Percentiles rank a stretch among this genome's conserved stretches.
Conservation (phyloP, 2,797 vertebrate genomes). For the Macrochelys suwanniensis region DNA sequence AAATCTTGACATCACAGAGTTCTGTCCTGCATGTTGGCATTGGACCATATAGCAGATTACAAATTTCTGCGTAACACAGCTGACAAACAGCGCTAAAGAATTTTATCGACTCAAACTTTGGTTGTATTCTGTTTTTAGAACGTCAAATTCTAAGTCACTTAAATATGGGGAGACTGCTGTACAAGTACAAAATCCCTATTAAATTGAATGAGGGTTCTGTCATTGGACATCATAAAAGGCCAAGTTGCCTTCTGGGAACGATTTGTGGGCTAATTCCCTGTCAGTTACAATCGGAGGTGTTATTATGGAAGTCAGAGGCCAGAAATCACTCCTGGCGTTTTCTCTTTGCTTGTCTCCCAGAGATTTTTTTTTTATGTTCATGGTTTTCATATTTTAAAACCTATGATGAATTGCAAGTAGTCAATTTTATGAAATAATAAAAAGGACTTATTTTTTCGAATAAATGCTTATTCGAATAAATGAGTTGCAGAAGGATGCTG, state of each 20-base stretch:
- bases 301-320: conserved; percentile 13
- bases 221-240: not conserved
- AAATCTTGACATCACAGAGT: not conserved
- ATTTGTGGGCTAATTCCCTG: conserved; percentile 18
- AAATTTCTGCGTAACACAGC: not conserved
- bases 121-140: not conserved
- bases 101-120: not conserved
- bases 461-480: not conserved
- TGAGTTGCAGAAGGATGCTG: not conserved
- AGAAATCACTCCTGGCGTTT: not conserved
- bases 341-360: not conserved
- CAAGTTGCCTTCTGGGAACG: conserved; percentile 13
- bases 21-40: not conserved
- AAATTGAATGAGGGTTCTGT: conserved; percentile 10
- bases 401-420: not conserved
- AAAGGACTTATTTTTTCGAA: not conserved
- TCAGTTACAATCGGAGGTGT: not conserved
- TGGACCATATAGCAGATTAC: not conserved
- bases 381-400: not conserved
- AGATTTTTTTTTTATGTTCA: not conserved
- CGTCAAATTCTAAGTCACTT: not conserved
- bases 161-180: not conserved
- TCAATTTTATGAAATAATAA: not conserved
- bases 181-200: conserved; percentile 15
- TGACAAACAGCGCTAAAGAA: conserved; percentile 33